Evolutionary conservation across 2,113 vertebrate genomes (phyloP), one percentile per base, ranked within the genome.

Genomic region (Motacilla alba): DNA sequence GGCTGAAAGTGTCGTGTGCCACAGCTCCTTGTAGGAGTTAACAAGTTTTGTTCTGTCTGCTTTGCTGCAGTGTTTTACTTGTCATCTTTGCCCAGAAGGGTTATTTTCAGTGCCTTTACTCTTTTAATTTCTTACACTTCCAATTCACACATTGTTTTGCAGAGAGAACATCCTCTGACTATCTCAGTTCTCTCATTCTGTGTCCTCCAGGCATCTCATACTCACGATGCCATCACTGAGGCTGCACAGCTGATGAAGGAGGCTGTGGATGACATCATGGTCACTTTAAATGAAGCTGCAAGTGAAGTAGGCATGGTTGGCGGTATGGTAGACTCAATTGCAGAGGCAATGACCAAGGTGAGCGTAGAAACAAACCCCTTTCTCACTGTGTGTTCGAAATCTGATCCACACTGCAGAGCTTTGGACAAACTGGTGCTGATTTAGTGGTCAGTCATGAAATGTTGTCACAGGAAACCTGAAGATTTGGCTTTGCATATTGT

Each of bases 211-310:
- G 99, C 99, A 0, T 98, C 98, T n/a, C 99, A 99, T 92, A 99
- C 99, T 24, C 99, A 99, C 0, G 99, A 99, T 56, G 99, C 99
- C 70, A 99, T 99, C 88, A 98, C 99, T 1, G 99, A 99, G 94
- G 99, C 99, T 0, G 98, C 99, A 12, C 99, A 99, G 92, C 98
- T 99, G 91, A 99, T 99, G 99, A 99, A 99, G 94, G 99, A 99
- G 94, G 99, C 99, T 0, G 99, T 99, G 56, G 99, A 99, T 13
- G 99, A 99, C 96, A 99, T 99, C 86, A 99, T 99, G 99, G 99
- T 99, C 96, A 99, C 99, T 1, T 93, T 99, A 94, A 99, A 99
- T 3, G 99, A 99, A 96, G 99, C 99, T 1, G 99, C 99, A 62
- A 99, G 99, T 12, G 99, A 99, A 94, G 99, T 99, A 10, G 99